These are phyloP conservation scores for Amblyjoppa proteus DNA, from an alignment of 2,888 invertebrate genomes.

Conservation along the genomic window DNA sequence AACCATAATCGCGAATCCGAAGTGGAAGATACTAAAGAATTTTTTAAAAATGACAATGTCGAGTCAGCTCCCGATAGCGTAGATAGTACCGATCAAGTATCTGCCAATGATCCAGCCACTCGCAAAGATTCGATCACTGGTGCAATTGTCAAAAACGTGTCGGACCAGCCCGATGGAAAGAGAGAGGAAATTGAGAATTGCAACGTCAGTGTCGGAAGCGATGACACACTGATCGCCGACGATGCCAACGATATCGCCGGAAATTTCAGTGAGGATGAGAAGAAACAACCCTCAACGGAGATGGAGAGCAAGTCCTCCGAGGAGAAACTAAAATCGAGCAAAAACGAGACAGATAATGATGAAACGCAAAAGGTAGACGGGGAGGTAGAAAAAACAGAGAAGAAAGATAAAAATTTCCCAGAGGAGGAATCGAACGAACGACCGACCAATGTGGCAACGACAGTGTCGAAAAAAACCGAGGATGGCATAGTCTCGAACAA, in stretches of 20 bases:
- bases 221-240: slow-evolving; percentile 8
- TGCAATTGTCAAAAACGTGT: background rate
- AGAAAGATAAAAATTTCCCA: background rate
- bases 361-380: background rate
- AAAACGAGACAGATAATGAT: background rate
- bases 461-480: background rate
- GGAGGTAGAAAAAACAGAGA: background rate
- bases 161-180: no score
- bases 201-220: background rate
- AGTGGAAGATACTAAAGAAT: background rate
- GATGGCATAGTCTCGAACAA: background rate
- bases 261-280: background rate
- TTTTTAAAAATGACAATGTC: slow-evolving; percentile 20
- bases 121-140: background rate
- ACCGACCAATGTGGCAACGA: background rate
- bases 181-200: background rate
- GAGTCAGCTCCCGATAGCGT: background rate
- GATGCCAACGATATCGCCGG: background rate
- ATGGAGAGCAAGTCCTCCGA: slow-evolving; percentile 2
- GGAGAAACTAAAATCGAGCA: background rate
- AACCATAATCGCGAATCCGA: background rate
- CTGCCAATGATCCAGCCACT: background rate
- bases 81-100: background rate
- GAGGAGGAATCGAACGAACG: background rate
- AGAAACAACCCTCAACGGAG: background rate